Conservation (phyloP, 2,797 vertebrate species). For the Heterohyrax brucei region DNA sequence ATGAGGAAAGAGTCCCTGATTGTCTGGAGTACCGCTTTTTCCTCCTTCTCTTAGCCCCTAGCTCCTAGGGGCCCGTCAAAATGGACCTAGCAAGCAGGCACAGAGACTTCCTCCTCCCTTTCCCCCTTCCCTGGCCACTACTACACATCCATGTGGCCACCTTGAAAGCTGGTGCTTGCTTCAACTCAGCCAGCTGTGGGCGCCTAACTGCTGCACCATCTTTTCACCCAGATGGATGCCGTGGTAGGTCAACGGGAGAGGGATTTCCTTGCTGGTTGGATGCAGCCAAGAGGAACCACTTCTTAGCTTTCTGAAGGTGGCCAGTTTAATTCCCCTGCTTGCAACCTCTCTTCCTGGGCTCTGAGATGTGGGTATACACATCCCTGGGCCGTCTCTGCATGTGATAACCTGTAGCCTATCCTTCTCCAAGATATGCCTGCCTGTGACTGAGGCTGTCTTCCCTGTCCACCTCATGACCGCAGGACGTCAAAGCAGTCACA, state of each 20-base stretch:
- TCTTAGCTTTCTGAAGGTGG: neutral
- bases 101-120: neutral
- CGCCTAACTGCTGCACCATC: neutral
- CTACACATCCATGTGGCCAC: no score
- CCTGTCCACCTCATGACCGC: slow-evolving; percentile 87
- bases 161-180: neutral
- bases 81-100: neutral
- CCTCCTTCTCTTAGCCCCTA: neutral
- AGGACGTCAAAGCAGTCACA: slow-evolving; percentile 89
- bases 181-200: neutral
- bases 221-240: neutral
- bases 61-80: neutral
- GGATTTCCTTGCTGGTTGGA: slow-evolving; percentile 15
- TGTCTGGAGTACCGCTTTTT: neutral
- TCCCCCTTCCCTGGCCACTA: neutral
- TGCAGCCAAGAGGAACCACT: neutral
- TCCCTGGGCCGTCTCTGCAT: neutral
- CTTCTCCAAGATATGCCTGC: neutral
- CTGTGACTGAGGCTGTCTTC: slow-evolving; percentile 60
- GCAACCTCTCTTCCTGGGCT: neutral
- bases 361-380: neutral
- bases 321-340: neutral
- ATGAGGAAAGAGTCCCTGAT: neutral
- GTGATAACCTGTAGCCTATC: neutral
- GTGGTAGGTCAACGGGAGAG: neutral